Evolutionary conservation across 1,140 invertebrate genomes (phyloP), one percentile per base, ranked within the genome.

Genomic region (Colletes gigas): DNA sequence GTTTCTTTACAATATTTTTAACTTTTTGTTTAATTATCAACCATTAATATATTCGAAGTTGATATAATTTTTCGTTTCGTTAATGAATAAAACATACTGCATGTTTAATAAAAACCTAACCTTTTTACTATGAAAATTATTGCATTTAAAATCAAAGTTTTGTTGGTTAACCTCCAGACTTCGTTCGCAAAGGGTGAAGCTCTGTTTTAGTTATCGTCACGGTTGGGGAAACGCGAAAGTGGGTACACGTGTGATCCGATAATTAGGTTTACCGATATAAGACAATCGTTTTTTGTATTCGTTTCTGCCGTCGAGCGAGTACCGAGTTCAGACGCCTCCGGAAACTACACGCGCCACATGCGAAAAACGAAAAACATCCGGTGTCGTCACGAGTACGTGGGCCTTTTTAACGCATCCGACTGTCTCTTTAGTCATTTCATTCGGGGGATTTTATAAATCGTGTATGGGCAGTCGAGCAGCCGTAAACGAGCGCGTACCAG

Each of bases 301-400:
- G 30, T 30, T 30, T 30, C 30, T 30, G 1, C 30, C 15, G 41
- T 84, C 62, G 71, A 81, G 54, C 50, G 59, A 69, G 21, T 69
- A 50, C 66, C 78, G 68, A 55, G 65, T 82, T 85, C 84, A 76
- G 83, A 60, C 54, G 72, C 62, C 65, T 68, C 52, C 60, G 60
- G 54, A 55, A 21, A 7, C 63, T 68, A 77, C 78, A 85, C 73
- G 76, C 83, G 85, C 66, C 81, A 83, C 83, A 78, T 70, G 78
- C 63, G 78, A 78, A 47, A 47, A 81, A 72, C 55, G 68, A 70
- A 87, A 72, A 50, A 50, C 50, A 83, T 84, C 69, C n/a, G 78
- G 78, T 83, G 77, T 87, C 73, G 77, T 86, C 77, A 87, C 81
- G 84, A 86, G 81, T 78, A 85, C 75, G 83, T 87, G 85, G 82